These are phyloP conservation scores for Dipodomys merriami DNA, from an alignment of 2,113 vertebrate genomes.

Conservation along the genomic window DNA sequence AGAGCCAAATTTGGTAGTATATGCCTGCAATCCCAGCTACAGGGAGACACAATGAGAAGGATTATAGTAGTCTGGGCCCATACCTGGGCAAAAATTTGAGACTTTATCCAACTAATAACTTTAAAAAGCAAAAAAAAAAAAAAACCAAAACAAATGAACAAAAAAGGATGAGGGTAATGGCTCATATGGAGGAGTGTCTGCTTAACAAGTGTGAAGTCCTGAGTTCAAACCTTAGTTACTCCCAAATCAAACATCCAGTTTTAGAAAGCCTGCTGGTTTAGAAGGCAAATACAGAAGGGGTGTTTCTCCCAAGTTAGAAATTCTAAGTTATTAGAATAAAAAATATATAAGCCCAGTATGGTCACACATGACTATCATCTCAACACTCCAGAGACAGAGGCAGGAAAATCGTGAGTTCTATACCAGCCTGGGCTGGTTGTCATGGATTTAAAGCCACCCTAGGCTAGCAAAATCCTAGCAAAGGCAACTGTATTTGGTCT, in stretches of 20 bases:
- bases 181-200: no score
- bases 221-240: no score
- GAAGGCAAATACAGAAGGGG: background rate
- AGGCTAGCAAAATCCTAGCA: background rate
- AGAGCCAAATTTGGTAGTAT: no score
- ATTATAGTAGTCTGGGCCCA: no score
- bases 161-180: no score
- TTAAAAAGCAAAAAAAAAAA: no score
- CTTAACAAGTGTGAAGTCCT: no score
- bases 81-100: no score
- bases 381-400: background rate
- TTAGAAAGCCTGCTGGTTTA: background rate
- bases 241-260: background rate
- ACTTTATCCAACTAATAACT: no score
- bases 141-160: no score
- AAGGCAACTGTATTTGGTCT: slow-evolving; percentile 41
- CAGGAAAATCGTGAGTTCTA: background rate
- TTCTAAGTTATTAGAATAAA: slow-evolving; percentile 33
- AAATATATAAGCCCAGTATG: background rate
- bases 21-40: no score
- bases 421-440: background rate
- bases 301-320: background rate
- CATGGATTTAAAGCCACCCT: background rate
- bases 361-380: background rate
- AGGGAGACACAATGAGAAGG: no score